phyloP scores from a whole-genome alignment of 2,797 vertebrate genomes.

The Diplodus sargus region DNA sequence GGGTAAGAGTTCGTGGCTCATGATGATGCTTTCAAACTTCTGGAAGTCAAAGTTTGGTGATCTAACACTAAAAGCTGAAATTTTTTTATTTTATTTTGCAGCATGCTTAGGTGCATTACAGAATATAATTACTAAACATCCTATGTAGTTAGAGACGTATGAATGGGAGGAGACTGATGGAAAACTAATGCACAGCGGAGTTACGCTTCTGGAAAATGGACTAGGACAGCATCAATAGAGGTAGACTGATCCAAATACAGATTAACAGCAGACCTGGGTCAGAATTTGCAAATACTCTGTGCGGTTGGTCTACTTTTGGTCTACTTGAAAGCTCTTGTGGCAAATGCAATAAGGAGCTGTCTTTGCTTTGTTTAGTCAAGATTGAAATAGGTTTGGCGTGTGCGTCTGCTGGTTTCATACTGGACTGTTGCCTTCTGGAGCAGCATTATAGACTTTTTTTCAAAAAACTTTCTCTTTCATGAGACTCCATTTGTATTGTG shows the following conservation, averaged over 20 bases:
- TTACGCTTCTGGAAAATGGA: constrained; percentile 58
- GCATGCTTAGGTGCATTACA: not conserved
- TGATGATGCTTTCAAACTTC: constrained; percentile 10
- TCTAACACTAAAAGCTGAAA: not conserved
- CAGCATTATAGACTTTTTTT: constrained; percentile 12
- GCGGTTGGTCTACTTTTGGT: constrained; percentile 67
- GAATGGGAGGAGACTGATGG: constrained; percentile 46
- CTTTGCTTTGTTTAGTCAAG: constrained; percentile 71
- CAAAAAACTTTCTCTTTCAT: constrained; percentile 11
- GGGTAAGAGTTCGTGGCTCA: not conserved
- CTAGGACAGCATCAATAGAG: constrained; percentile 63
- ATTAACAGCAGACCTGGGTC: constrained; percentile 73
- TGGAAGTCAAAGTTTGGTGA: constrained; percentile 1
- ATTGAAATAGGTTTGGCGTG: constrained; percentile 71
- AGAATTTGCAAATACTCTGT: constrained; percentile 58
- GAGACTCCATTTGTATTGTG: constrained; percentile 25
- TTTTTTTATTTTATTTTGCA: not conserved
- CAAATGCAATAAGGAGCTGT: constrained; percentile 69
- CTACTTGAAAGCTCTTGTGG: constrained; percentile 65
- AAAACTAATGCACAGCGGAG: constrained; percentile 48
- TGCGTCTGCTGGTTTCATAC: constrained; percentile 49
- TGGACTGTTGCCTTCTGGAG: constrained; percentile 66
- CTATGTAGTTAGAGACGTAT: constrained; percentile 23
- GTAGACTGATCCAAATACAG: constrained; percentile 61
- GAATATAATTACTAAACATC: constrained; percentile 17